A percentile compares a stretch with the other conserved stretches of the same genome.
Conservation (phyloP, 2,113 vertebrate genomes). For the Falcunculus frontatus region DNA sequence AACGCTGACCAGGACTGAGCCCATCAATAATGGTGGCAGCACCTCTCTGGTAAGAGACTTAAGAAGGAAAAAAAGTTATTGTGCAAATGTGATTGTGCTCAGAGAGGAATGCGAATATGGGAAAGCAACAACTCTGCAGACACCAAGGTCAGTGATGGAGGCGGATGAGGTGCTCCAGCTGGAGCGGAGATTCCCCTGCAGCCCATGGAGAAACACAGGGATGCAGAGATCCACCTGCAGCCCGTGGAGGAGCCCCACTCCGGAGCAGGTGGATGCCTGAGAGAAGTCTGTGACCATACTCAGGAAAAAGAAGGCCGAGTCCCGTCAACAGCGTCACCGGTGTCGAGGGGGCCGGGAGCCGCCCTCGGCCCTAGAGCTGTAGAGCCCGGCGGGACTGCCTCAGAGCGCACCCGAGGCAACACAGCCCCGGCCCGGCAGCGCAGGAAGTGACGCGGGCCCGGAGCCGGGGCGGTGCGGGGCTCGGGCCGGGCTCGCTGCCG, state of each 20-base stretch:
- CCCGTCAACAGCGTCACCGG: background rate
- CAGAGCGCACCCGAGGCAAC: too few species aligned
- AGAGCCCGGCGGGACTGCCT: fast-evolving
- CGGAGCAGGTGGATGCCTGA: background rate
- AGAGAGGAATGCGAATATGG: background rate
- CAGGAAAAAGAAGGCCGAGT: too few species aligned
- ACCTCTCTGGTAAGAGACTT: background rate
- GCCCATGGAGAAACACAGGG: background rate
- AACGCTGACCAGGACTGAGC: background rate
- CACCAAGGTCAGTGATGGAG: background rate
- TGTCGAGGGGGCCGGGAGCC: fast-evolving
- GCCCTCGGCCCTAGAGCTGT: fast-evolving
- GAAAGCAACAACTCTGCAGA: background rate
- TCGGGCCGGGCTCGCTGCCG: too few species aligned
- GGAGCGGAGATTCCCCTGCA: background rate
- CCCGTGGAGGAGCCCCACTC: background rate
- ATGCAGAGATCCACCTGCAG: background rate
- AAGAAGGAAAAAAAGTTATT: background rate
- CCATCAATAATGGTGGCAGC: too few species aligned
- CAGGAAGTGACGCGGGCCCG: background rate
- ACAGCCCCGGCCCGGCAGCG: background rate
- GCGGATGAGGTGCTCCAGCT: background rate
- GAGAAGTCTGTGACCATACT: background rate
- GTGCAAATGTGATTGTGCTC: background rate
- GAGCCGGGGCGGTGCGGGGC: background rate